A percentile compares a stretch with the other conserved stretches of the same genome.
phyloP scores from a whole-genome alignment of 2,113 vertebrate species.

The Columba livia region DNA sequence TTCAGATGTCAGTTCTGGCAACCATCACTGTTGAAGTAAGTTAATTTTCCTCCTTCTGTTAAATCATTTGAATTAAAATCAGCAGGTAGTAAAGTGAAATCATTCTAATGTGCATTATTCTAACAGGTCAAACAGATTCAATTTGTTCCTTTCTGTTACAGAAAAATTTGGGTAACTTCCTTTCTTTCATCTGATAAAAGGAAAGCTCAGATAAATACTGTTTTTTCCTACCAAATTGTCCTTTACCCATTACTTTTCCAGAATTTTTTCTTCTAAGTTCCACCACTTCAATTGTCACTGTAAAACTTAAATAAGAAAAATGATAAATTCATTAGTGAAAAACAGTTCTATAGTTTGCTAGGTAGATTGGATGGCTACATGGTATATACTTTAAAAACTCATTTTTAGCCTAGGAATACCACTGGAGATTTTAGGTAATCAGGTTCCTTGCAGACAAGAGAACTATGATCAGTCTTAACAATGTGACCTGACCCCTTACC shows the following conservation, averaged over 20 bases:
- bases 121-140: not conserved
- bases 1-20: slow-evolving; percentile 70
- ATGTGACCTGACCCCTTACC: not conserved
- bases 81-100: not conserved
- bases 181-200: not conserved
- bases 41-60: not conserved
- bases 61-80: not conserved
- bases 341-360: not conserved
- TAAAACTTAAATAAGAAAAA: not conserved
- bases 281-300: not conserved
- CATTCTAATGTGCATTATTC: not conserved
- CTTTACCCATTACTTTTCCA: not conserved
- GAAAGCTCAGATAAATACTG: not conserved
- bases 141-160: not conserved
- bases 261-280: not conserved
- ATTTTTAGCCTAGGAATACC: not conserved
- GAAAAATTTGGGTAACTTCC: not conserved
- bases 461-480: not conserved
- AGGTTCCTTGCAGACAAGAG: not conserved
- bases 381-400: not conserved
- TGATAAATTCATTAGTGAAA: not conserved
- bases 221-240: not conserved
- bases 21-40: slow-evolving; percentile 67
- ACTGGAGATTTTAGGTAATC: not conserved
- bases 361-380: not conserved